A percentile compares a stretch with the other conserved stretches of the same genome.
Evolutionary conservation across 2,888 invertebrate genomes (phyloP).

Genomic region (Pteria penguin): DNA sequence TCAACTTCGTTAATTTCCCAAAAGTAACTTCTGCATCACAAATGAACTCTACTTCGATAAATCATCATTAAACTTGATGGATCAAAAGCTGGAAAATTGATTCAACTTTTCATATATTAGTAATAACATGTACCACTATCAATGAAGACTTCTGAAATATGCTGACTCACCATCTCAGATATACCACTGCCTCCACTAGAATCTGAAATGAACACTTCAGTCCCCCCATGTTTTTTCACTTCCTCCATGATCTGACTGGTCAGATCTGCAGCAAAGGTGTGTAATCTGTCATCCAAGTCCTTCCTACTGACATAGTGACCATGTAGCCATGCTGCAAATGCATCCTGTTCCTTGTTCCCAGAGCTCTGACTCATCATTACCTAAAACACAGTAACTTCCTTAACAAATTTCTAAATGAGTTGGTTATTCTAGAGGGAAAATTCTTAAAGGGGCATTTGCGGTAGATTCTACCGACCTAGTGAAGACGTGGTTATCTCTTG

Average conservation of each 20-base stretch:
- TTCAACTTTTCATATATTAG: too few relatives aligned
- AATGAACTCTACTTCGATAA: not conserved
- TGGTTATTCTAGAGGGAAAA: too few relatives aligned
- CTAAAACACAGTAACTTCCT: too few relatives aligned
- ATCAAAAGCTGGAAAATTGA: too few relatives aligned
- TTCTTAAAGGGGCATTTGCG: too few relatives aligned
- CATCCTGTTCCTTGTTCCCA: slow-evolving; percentile 50
- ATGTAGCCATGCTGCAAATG: slow-evolving; percentile 63
- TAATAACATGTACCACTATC: too few relatives aligned
- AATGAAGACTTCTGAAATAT: too few relatives aligned
- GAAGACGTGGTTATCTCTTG: too few relatives aligned
- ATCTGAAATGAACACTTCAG: slow-evolving; percentile 35
- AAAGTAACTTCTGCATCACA: not conserved
- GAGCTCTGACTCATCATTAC: slow-evolving; percentile 59
- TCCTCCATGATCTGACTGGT: slow-evolving; percentile 56
- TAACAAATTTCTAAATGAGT: not conserved
- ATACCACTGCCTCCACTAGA: slow-evolving; percentile 40
- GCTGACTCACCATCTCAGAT: slow-evolving; percentile 58
- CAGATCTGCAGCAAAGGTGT: slow-evolving; percentile 58
- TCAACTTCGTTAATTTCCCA: not conserved
- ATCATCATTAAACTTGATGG: not conserved
- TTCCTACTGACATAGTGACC: slow-evolving; percentile 62
- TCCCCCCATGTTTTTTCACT: slow-evolving; percentile 44
- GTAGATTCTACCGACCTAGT: too few relatives aligned
- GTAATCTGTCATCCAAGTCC: slow-evolving; percentile 60